Evolutionary conservation across 2,797 vertebrate species (phyloP).

Genomic region (Pseudocheirus occidentalis): DNA sequence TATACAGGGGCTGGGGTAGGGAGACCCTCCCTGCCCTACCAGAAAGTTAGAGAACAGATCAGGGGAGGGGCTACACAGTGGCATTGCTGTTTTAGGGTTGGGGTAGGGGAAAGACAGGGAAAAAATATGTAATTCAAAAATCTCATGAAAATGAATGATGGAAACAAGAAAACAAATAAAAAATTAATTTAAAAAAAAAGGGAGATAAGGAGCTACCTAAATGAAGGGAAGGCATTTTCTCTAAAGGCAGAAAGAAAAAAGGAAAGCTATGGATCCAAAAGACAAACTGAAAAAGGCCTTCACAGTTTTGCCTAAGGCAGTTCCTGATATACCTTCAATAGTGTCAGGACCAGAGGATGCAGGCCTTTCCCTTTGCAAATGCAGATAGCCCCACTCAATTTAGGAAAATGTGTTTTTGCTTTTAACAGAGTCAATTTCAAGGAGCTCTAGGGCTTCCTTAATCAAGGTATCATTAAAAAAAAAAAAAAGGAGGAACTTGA

Average conservation of each 20-base stretch:
- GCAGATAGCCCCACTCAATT: background rate
- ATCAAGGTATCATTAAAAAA: background rate
- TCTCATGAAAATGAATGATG: too few relatives aligned
- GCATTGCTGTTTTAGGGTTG: too few relatives aligned
- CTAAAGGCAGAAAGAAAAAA: background rate
- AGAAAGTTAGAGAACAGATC: too few relatives aligned
- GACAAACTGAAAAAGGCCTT: background rate
- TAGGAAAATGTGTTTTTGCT: background rate
- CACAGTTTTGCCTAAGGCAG: background rate
- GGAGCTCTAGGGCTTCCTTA: background rate
- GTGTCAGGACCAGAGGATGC: background rate
- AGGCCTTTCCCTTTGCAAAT: background rate
- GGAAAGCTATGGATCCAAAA: background rate
- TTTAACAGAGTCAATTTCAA: background rate
- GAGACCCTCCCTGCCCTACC: too few relatives aligned
- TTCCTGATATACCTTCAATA: background rate
- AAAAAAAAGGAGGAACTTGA: background rate
- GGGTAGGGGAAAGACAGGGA: too few relatives aligned
- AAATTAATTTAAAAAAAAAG: too few relatives aligned
- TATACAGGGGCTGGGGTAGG: too few relatives aligned
- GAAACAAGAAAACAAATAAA: too few relatives aligned
- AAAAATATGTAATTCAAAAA: too few relatives aligned
- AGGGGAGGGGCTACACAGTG: too few relatives aligned
- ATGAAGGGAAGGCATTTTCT: background rate
- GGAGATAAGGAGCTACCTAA: background rate